phyloP scores from a whole-genome alignment of 1,140 invertebrate genomes.

The Mercenaria mercenaria region DNA sequence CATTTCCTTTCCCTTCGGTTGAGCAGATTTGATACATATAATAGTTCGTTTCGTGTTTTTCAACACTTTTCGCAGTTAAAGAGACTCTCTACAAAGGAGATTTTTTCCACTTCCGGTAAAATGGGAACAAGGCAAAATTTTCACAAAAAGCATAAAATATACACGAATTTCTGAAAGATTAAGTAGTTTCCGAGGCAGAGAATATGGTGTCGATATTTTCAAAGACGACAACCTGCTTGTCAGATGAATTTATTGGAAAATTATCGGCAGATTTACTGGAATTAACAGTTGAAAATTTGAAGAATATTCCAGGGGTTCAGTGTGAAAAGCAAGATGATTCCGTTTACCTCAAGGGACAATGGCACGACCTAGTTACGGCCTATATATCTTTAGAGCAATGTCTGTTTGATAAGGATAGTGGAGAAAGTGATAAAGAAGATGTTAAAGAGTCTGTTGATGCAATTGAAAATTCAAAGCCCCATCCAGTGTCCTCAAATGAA shows the following conservation, averaged over 20 bases:
- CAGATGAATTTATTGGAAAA: constrained; percentile 18
- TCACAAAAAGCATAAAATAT: no score
- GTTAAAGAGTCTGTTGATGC: constrained; percentile 1
- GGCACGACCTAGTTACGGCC: constrained; percentile 45
- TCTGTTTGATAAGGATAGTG: constrained; percentile 29
- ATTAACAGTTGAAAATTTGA: constrained; percentile 8
- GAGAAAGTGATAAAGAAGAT: constrained; percentile 28
- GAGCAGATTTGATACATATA: no score
- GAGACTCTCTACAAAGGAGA: no score
- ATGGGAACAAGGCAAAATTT: no score
- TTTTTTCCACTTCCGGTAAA: no score
- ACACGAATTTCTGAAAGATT: no score
- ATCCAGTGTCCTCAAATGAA: neutral
- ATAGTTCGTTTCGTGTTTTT: no score
- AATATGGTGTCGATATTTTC: constrained; percentile 36
- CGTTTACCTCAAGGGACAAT: constrained; percentile 27
- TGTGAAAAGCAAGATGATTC: neutral
- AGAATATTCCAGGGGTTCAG: constrained; percentile 14
- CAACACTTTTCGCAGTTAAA: no score
- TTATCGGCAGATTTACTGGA: neutral
- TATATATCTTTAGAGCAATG: constrained; percentile 35
- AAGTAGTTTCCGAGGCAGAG: no score
- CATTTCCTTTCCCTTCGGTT: no score
- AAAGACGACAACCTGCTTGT: constrained; percentile 25
- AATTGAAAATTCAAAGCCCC: neutral